These are phyloP conservation scores for Drosophila pseudotalamancana DNA, from an alignment of 2,888 invertebrate species.

Conservation along the genomic window DNA sequence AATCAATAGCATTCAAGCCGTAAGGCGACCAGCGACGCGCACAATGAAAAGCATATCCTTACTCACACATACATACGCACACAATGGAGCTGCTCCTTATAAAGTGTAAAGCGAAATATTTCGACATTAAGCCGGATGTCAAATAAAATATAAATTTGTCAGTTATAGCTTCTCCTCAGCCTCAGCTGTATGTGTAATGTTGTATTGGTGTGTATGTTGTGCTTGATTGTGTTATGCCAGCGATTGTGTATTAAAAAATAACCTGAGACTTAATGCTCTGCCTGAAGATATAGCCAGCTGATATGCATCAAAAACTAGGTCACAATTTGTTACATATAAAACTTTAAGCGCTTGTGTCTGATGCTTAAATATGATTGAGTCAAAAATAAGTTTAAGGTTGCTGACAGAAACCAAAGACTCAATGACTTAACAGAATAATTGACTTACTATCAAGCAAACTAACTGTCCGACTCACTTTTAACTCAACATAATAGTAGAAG, in stretches of 20 bases:
- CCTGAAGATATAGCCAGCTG: background rate
- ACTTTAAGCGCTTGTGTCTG: background rate
- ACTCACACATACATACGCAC: slow-evolving; percentile 1
- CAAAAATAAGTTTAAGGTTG: too few relatives aligned
- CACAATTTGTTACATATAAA: background rate
- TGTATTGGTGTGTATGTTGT: slow-evolving; percentile 4
- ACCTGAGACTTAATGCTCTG: background rate
- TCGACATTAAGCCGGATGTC: slow-evolving; percentile 69
- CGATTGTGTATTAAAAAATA: slow-evolving; percentile 35
- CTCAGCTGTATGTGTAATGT: slow-evolving; percentile 16
- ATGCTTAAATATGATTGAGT: background rate
- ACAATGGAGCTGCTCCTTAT: slow-evolving; percentile 23
- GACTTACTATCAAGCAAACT: too few relatives aligned
- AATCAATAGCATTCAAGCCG: slow-evolving; percentile 69
- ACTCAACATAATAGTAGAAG: too few relatives aligned
- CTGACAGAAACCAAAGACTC: too few relatives aligned
- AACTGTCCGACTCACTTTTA: too few relatives aligned
- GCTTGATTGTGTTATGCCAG: slow-evolving; percentile 14
- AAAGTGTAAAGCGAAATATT: slow-evolving; percentile 56
- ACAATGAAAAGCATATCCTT: slow-evolving; percentile 42
- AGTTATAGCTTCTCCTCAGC: slow-evolving; percentile 64
- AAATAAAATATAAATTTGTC: slow-evolving; percentile 81
- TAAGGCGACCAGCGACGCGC: slow-evolving; percentile 25
- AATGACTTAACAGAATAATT: too few relatives aligned
- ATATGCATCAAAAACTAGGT: slow-evolving; percentile 1